Conservation (phyloP, 2,797 vertebrate species). For the Alectoris magna region DNA sequence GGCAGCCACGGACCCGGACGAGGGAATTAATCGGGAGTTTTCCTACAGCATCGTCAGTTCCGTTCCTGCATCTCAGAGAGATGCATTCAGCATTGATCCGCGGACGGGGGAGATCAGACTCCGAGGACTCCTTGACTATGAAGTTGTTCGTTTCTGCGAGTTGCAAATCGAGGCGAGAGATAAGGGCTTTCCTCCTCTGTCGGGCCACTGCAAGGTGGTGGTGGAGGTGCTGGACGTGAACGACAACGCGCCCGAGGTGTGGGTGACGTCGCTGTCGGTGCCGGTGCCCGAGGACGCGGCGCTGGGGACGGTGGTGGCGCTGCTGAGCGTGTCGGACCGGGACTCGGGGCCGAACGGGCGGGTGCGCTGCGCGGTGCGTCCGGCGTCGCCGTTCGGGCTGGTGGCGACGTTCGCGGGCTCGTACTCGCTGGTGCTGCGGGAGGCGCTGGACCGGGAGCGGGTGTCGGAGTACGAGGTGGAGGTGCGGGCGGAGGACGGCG, state of each 20-base stretch:
- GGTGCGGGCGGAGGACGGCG: not conserved
- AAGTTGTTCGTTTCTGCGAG: no score
- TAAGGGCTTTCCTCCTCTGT: no score
- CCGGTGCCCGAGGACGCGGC: not conserved
- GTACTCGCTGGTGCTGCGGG: conserved; percentile 60
- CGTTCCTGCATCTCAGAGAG: no score
- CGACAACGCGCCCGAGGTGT: conserved; percentile 70
- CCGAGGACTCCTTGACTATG: no score
- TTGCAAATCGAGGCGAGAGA: no score
- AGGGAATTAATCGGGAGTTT: no score
- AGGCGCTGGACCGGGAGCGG: conserved; percentile 60
- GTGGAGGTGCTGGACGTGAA: conserved; percentile 88
- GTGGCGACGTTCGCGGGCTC: conserved; percentile 65
- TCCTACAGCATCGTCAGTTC: no score
- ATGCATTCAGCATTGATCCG: conserved; percentile 1
- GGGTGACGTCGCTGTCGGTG: conserved; percentile 76
- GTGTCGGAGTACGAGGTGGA: not conserved
- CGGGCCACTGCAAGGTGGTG: conserved; percentile 83
- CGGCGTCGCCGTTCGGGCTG: conserved; percentile 69
- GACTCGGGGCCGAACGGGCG: conserved; percentile 81
- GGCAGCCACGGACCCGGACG: no score
- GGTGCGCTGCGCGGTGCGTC: conserved; percentile 65
- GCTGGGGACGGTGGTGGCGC: conserved; percentile 69
- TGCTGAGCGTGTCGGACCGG: conserved; percentile 79
- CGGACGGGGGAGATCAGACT: no score